Evolutionary conservation across 1,140 invertebrate species (phyloP), one percentile per base, ranked within the genome.

Genomic region (Aphelenchoides besseyi): DNA sequence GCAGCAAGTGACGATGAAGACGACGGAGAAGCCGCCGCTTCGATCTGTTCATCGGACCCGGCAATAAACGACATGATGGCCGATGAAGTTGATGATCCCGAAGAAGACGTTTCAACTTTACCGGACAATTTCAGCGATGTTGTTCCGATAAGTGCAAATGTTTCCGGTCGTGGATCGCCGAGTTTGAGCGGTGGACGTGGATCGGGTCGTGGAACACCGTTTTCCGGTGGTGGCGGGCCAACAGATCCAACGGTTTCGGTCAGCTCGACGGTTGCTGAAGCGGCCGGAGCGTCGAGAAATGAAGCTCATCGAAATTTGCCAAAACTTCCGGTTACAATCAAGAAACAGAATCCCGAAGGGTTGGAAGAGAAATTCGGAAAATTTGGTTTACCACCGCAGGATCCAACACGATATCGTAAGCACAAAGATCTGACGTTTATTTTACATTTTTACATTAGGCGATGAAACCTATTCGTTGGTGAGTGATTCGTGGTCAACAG

Each of bases 321-420:
- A 33, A 68, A 87, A 54, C 87, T 89, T n/a, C 88, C 89, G 2
- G 86, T 88, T 28, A 89, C 88, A 33, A 85, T 89, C 1, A 87
- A 89, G n/a, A 92, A 93, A 79, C 77, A 82, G 63, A 87, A 87
- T 75, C 72, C 86, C 16, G 87, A 86, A 70, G 95, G 97, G 82
- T 94, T 98, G 68, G 94, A 97, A 79, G 95, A 98, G 73, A 95
- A 97, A 85, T 98, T 98, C 89, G 95, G 95, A 80, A 96, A 96
- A 86, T 98, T 98, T 86, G 94, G 95, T 83, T 93, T 97, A 30
- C 82, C 83, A 12, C 74, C 80, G 29, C 61, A 74, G 37, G 73
- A 85, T 66, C 62, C 69, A 26, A 36, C 73, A 1, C 61, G 61
- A 73, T 66, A 79, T 64, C 69, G 77, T 79, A 75, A 71, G 53